Base-by-base conservation (phyloP, 2,888 invertebrate species). In the Dexiosoma caninum region DNA sequence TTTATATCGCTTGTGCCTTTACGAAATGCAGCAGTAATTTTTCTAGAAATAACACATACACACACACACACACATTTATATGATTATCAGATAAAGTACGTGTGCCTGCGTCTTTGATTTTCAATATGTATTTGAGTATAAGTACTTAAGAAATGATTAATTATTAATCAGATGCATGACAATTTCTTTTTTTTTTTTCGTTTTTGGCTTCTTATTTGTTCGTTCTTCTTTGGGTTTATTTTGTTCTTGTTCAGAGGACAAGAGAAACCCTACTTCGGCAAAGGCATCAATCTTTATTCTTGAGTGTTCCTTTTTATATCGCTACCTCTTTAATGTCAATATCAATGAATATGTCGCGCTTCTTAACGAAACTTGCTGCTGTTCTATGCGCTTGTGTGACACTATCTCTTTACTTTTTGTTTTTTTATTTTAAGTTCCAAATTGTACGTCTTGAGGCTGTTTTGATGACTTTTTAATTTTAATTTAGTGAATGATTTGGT, bases 101-200 rank as follows among this genome's bases (percentile, higher is more conserved):
- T 35, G 40, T 57, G 74, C 27, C 40, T 32, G 55, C 10, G 16
- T 69, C 42, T 70, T 7, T 30, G 60, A 40, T 62, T 60, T 71
- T 44, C 10, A 60, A 53, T 49, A 27, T 40, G 23, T 37, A 6
- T 44, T 55, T 14, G 21, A 70, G 51, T 53, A 67, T 66, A n/a
- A n/a, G n/a, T n/a, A n/a, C 71, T 76, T 71, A 55, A 66, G 62
- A 64, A 76, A 82, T 84, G 83, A 84, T 84, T 84, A 84, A 84
- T 84, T 84, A 83, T 74, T 74, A 75, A 81, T 82, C 83, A 76
- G 82, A 81, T 67, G 83, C 74, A 84, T 84, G 83, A 84, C 84
- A 83, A 82, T 82, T 82, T 83, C 81, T 82, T 76, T 46, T 46
- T 23, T 51, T 23, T 23, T 44, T 49, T n/a, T 49, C 55, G 30